Base-by-base conservation (phyloP, 2,888 invertebrate species). In the Sinodicranocentrus sp. region DNA sequence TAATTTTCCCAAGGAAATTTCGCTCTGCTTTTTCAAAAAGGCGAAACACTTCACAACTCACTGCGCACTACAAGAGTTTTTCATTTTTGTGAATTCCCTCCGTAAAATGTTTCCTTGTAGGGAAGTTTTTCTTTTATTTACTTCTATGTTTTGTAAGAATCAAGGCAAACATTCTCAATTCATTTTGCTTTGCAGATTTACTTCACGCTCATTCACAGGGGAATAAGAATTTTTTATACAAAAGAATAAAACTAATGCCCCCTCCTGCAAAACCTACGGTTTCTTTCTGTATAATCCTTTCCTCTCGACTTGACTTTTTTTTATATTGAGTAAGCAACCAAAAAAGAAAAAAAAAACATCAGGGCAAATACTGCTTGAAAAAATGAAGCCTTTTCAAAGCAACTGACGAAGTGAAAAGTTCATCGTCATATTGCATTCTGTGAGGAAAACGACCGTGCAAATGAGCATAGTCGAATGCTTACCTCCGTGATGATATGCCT, bases 361-460 rank as follows among this genome's bases (percentile, higher is more conserved):
- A 54, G 52, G 15, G 54, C 17, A 43, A 63, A 23, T 21, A 68
- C 15, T 43, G 44, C 26, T 67, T 19, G 23, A 63, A 19, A 54
- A 72, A 71, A 65, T 63, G 39, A 33, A 71, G 65, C 54, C 70
- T 57, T 72, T 71, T 80, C 52, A 33, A 65, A 43, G 33, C 63
- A 28, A 57, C 72, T 72, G 79, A 43, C 70, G 48, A 61, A 72
- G 57, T 65, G 59, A 73, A 82, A 73, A 82, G 82, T 82, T 82
- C 82, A 57, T 57, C 25, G 57, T 57, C 57, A 57, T 57, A 21
- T 21, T n/a, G 23, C n/a, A 10, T 19, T 75, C 75, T 82, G 82
- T 82, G 75, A 82, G 75, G 6, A 70, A 76, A 75, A 82, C 68
- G 43, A 70, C 75, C 82, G 82, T 82, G 82, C 82, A 82, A 82